Evolutionary conservation across 92 coral and sea anemone genomes (phyloP).

Genomic region (Epizoanthus rinbou): DNA sequence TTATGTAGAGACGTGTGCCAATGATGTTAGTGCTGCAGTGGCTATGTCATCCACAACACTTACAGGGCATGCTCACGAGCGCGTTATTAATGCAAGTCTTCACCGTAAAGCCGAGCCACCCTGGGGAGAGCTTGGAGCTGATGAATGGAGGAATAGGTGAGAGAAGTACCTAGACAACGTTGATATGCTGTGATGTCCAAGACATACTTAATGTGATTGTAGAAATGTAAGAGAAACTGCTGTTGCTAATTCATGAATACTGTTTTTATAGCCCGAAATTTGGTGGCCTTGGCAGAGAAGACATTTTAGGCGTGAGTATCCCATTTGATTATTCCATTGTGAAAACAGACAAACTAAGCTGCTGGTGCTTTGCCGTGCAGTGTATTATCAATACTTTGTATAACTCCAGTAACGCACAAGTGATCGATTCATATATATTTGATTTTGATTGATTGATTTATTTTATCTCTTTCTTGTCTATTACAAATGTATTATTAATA

Average conservation of each 20-base stretch:
- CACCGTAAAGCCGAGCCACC: constrained; percentile 81
- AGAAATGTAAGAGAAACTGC: too few relatives aligned
- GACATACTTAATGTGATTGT: not conserved
- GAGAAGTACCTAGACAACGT: not conserved
- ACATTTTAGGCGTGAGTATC: constrained; percentile 73
- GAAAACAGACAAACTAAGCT: not conserved
- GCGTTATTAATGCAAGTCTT: constrained; percentile 69
- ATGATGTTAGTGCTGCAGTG: constrained; percentile 50
- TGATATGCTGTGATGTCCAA: not conserved
- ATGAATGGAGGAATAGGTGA: constrained; percentile 97
- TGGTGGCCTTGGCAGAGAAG: constrained; percentile 95
- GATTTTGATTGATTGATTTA: too few relatives aligned
- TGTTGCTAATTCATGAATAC: not conserved
- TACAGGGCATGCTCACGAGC: constrained; percentile 63
- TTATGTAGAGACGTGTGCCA: constrained; percentile 78
- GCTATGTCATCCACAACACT: constrained; percentile 79
- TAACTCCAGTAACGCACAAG: too few relatives aligned
- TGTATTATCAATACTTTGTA: too few relatives aligned
- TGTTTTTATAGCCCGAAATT: constrained; percentile 80
- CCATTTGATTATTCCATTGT: not conserved
- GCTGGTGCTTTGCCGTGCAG: not conserved
- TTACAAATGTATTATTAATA: too few relatives aligned
- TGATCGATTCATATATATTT: too few relatives aligned
- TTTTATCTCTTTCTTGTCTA: too few relatives aligned
- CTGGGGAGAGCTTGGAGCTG: constrained; percentile 85